Evolutionary conservation across 2,888 invertebrate species (phyloP), one percentile per base, ranked within the genome.

Genomic region (Xylota segnis): DNA sequence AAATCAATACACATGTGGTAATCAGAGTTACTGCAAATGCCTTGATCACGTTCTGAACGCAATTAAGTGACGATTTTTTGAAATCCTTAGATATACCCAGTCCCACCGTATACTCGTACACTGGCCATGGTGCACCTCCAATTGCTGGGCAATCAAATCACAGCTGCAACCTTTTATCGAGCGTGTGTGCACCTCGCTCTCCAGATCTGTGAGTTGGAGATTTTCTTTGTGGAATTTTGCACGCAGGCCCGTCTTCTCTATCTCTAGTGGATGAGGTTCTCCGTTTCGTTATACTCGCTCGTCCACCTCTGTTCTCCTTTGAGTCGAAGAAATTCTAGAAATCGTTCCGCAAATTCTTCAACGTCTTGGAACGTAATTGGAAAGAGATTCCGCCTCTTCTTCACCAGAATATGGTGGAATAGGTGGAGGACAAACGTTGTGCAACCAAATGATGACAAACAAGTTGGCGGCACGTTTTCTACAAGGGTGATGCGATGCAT

Each of bases 381-480:
- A 71, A 58, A 65, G 58, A 75, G 52, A 84, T 79, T 75, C 75
- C 68, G 29, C n/a, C 61, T 58, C 52, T 37, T 70, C 61, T 61
- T 45, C 61, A 47, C 52, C 6, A 23, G 5, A 32, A 40, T 18
- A 50, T 27, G n/a, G n/a, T n/a, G 45, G 50, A 50, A 63, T 56
- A 37, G 63, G 56, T 74, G 79, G 61, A 34, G 65, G 58, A 70
- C 78, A 47, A 34, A 29, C 23, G 37, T 66, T 78, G 66, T 40
- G 61, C 83, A 78, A 66, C 56, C 54, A 78, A 74, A 78, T 68
- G 74, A 78, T 78, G 78, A 83, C 72, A 83, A 74, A 68, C 78
- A 68, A 78, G 83, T 74, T 68, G 50, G 83, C 83, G 77, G 83
- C 74, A 78, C 78, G 83, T 78, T 83, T 78, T 68, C 66, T 74